Evolutionary conservation across 2,888 invertebrate species (phyloP), one percentile per base, ranked within the genome.

Genomic region (Dolichopus griseipennis): DNA sequence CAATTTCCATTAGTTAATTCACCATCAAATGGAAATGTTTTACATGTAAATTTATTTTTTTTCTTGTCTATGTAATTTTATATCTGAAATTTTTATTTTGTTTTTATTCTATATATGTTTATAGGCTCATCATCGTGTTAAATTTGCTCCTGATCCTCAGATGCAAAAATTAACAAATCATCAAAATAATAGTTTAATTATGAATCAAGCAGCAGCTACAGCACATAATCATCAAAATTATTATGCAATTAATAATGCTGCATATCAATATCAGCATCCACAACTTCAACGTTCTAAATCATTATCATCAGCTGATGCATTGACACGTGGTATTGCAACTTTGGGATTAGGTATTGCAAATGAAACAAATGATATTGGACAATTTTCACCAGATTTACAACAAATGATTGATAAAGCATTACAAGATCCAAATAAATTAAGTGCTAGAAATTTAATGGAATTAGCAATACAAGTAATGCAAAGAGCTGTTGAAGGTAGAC

Each of bases 361-460:
- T 1, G 90, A 90, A 72, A 87, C 89, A 3, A 88, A 90, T 0
- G 91, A 92, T 75, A 84, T 93, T 71, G 91, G 90, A 18, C 87
- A 85, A 76, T 92, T 93, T 78, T 85, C 90, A 37, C 82, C 86
- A 0, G 90, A 90, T 73, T 87, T 92, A 72, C 90, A 91, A 79
- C 84, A 86, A 68, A 85, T 89, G 72, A 85, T 93, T 69, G 88
- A 90, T 74, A 87, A 88, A 75, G 92, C 93, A 43, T 83, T 90
- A 68, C 89, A 91, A 86, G 92, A 93, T 82, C 93, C 93, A 2
- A 92, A 92, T 81, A 86, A 89, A 68, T 83, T 93, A 68, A 85
- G 86, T 71, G 86, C 89, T 0, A 84, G 90, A 70, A 87, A 88
- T 18, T 84, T 94, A 69, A 93, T 94, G 93, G 92, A 93, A 79